A percentile compares a stretch with the other conserved stretches of the same genome.
Evolutionary conservation across 2,113 vertebrate species (phyloP).

Genomic region (Coracopsis vasa): DNA sequence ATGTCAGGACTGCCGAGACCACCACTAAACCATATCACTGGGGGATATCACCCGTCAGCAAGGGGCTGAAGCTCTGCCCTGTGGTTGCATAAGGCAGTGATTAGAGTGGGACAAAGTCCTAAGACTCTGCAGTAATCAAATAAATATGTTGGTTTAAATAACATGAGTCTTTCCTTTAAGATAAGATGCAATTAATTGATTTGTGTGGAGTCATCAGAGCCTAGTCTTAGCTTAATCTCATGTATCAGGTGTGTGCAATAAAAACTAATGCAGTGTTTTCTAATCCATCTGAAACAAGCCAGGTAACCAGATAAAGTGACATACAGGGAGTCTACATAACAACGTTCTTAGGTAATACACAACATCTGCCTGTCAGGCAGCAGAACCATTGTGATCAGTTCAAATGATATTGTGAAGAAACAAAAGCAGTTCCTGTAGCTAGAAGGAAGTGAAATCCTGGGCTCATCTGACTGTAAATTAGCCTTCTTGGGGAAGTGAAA

Average conservation of each 20-base stretch:
- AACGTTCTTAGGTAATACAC: neutral
- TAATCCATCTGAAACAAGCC: neutral
- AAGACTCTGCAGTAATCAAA: neutral
- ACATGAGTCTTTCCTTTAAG: neutral
- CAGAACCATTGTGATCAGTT: neutral
- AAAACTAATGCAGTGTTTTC: neutral
- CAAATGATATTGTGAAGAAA: neutral
- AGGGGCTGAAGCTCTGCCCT: neutral
- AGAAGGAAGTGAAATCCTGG: neutral
- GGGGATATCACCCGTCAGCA: neutral
- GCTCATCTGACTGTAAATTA: neutral
- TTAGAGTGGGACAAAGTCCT: neutral
- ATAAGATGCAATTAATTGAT: neutral
- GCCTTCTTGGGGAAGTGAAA: neutral
- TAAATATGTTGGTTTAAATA: neutral
- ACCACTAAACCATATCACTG: neutral
- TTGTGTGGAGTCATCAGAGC: neutral
- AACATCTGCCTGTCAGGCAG: neutral
- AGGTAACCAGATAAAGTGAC: neutral
- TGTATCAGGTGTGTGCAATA: neutral
- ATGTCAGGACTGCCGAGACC: neutral
- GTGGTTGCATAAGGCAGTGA: neutral
- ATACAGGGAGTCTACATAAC: neutral
- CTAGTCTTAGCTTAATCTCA: neutral
- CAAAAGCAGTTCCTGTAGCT: neutral